Conservation (phyloP, 2,888 invertebrate species). For the Tenthredo distinguenda region DNA sequence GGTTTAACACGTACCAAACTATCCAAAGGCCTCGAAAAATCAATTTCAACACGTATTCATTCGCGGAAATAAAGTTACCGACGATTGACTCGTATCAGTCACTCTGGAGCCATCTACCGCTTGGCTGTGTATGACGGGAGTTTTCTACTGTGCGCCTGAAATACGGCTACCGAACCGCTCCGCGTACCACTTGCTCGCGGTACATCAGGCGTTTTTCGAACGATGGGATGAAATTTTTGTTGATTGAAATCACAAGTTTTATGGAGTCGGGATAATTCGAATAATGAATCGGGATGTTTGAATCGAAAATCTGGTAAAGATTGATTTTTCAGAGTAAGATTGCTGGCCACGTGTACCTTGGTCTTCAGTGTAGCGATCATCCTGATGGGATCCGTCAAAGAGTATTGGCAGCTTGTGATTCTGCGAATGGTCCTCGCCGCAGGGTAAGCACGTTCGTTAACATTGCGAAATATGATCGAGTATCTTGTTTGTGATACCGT, state of each 20-base stretch:
- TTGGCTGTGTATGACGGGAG: background rate
- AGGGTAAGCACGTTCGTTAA: slow-evolving; percentile 80
- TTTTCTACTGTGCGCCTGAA: slow-evolving; percentile 21
- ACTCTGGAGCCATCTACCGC: slow-evolving; percentile 1
- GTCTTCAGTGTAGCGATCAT: slow-evolving; percentile 91
- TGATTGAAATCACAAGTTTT: too few relatives aligned
- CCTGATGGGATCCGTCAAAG: slow-evolving; percentile 90
- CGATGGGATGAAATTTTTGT: too few relatives aligned
- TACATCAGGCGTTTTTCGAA: slow-evolving; percentile 8
- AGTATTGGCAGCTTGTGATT: slow-evolving; percentile 94
- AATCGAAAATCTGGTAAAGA: background rate
- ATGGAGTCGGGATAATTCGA: background rate
- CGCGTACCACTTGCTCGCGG: background rate
- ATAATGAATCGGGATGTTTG: background rate
- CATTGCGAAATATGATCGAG: background rate
- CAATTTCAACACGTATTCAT: slow-evolving; percentile 14
- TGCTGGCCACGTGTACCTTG: slow-evolving; percentile 88
- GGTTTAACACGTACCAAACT: too few relatives aligned
- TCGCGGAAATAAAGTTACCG: background rate
- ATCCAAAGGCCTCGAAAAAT: background rate
- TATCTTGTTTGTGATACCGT: background rate
- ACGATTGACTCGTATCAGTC: background rate
- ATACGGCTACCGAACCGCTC: background rate
- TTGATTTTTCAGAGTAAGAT: slow-evolving; percentile 83
- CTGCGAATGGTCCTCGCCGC: slow-evolving; percentile 93